phyloP scores from a whole-genome alignment of 2,888 invertebrate genomes.

The Diploptera punctata region DNA sequence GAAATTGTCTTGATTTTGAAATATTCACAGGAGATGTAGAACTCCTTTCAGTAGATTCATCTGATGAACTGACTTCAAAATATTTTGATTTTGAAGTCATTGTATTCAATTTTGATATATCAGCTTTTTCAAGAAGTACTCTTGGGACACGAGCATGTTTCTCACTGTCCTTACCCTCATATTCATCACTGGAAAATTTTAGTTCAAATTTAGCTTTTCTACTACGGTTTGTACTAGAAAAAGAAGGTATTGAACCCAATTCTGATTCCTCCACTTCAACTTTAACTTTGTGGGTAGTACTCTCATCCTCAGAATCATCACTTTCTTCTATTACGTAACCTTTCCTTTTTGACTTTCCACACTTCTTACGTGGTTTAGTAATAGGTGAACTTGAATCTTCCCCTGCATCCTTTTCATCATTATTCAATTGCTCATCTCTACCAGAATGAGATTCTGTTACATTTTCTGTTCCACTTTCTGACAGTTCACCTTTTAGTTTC shows the following conservation, averaged over 20 bases:
- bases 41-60: neutral
- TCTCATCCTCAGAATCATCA: conserved; percentile 3
- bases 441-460: neutral
- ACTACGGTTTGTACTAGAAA: neutral
- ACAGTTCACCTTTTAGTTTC: conserved; percentile 2
- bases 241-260: too few relatives aligned
- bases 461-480: neutral
- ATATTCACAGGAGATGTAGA: neutral
- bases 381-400: neutral
- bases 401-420: neutral
- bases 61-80: conserved; percentile 12
- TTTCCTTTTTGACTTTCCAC: conserved; percentile 11
- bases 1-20: neutral
- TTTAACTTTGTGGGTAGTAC: neutral
- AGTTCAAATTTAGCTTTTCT: neutral
- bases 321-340: conserved; percentile 20
- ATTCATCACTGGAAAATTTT: neutral
- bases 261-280: too few relatives aligned
- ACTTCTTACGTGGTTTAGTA: neutral
- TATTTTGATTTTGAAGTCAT: neutral
- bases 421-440: neutral
- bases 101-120: conserved; percentile 22
- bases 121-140: conserved; percentile 34
- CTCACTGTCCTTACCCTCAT: neutral
- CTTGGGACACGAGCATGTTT: conserved; percentile 22